phyloP scores from a whole-genome alignment of 2,797 vertebrate genomes.

The Mallotus villosus region DNA sequence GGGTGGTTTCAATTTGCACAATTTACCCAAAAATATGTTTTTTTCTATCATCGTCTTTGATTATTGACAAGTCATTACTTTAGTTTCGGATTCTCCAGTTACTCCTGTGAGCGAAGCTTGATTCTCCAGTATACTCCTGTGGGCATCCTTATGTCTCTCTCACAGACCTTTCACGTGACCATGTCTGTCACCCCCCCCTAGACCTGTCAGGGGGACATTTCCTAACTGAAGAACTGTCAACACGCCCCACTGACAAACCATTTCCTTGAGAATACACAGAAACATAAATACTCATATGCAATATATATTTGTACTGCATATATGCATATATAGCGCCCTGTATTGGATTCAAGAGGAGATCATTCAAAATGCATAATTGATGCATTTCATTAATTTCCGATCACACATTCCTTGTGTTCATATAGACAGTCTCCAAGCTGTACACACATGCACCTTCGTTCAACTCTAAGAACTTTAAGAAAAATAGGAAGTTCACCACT shows the following conservation, averaged over 20 bases:
- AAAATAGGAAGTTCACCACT: constrained; percentile 8
- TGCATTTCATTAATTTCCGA: not conserved
- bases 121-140: not conserved
- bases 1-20: constrained; percentile 5
- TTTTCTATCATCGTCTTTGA: not conserved
- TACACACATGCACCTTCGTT: constrained; percentile 23
- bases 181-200: not conserved
- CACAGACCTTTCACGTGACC: too few species aligned
- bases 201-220: not conserved
- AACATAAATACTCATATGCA: not conserved
- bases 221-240: not conserved
- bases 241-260: not conserved
- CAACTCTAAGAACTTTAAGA: constrained; percentile 16
- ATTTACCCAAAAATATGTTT: not conserved
- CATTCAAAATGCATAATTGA: not conserved
- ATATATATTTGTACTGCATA: not conserved
- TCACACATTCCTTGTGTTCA: not conserved
- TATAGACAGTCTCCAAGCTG: not conserved
- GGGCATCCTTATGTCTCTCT: too few species aligned
- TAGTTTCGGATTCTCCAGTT: not conserved
- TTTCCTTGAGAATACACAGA: not conserved
- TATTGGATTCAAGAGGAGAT: not conserved
- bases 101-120: constrained; percentile 3
- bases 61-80: constrained; percentile 3
- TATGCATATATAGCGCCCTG: not conserved